Base-by-base conservation (phyloP, 2,113 vertebrate species). In the Quiscalus mexicanus region DNA sequence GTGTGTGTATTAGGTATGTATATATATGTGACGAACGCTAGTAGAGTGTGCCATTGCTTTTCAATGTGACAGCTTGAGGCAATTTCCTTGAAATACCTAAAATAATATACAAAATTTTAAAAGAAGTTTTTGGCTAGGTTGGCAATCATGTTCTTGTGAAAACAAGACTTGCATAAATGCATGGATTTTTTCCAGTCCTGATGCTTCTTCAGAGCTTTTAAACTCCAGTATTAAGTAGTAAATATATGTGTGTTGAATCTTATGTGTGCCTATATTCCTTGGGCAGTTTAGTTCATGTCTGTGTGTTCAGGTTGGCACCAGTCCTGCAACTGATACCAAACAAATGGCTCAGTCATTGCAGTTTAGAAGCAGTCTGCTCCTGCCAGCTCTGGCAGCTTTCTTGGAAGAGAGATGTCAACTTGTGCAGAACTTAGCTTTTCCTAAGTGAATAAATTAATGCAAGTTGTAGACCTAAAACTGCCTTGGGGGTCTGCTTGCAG, bases 1-100 rank as follows among this genome's bases (percentile, higher is more conserved):
- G 4, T 28, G 1, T 52, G 4, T 41, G 4, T 28, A 1, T 52
- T 31, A 7, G 31, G 11, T 69, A 5, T n/a, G 2, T 33, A 12
- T 12, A 37, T 63, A 44, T 17, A 22, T 12, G 7, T 11, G 62
- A 37, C 15, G 71, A 84, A 37, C 1, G 0, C 15, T 70, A 31
- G 22, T 19, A 67, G 23, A 77, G 8, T 1, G 2, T 69, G 25
- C 7, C 15, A 27, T 9, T 84, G 22, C 55, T 85, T 81, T 84
- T 87, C 53, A 53, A 7, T 42, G 16, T 75, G 47, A 21, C 25
- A 65, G 17, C 8, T 69, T 70, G 74, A 82, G 42, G 19, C 6
- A 28, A 35, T 88, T 75, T 94, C 22, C 42, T 67, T 78, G 60
- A 92, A 82, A 62, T 42, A 50, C 1, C 55, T 69, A 11, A 42